Percentiles rank a stretch among this genome's conserved stretches.
Evolutionary conservation across 2,888 invertebrate genomes (phyloP).

Genomic region (Agrotis ipsilon): DNA sequence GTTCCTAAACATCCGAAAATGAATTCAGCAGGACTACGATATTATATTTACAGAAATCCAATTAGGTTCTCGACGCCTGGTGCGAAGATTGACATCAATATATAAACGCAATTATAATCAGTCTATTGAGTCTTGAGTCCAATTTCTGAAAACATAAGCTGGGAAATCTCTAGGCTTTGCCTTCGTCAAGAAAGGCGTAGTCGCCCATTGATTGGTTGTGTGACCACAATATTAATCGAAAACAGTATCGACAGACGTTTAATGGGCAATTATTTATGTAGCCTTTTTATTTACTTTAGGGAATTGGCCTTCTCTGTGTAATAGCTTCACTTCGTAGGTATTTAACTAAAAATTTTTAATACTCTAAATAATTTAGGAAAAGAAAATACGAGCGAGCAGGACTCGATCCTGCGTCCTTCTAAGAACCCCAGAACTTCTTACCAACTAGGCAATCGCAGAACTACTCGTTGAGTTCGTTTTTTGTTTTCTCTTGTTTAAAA

Average conservation of each 20-base stretch:
- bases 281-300: not conserved
- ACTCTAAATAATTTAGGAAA: too few relatives aligned
- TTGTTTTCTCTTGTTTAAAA: too few relatives aligned
- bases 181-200: constrained; percentile 8
- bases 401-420: too few relatives aligned
- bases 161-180: constrained; percentile 13
- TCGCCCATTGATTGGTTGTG: constrained; percentile 38
- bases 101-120: constrained; percentile 57
- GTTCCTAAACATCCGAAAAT: constrained; percentile 21
- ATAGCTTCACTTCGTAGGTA: too few relatives aligned
- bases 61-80: constrained; percentile 30
- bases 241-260: constrained; percentile 18
- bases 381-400: too few relatives aligned
- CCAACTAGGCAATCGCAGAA: too few relatives aligned
- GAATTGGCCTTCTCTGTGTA: not conserved
- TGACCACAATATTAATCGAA: constrained; percentile 41
- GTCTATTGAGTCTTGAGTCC: constrained; percentile 40
- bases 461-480: too few relatives aligned
- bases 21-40: constrained; percentile 16
- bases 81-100: constrained; percentile 47
- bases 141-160: constrained; percentile 45
- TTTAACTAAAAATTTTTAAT: too few relatives aligned
- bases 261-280: not conserved
- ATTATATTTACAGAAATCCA: constrained; percentile 40
- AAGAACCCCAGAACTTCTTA: too few relatives aligned